A percentile compares a stretch with the other conserved stretches of the same genome.
phyloP scores from a whole-genome alignment of 1,140 invertebrate species.

The Acromyrmex charruanus region DNA sequence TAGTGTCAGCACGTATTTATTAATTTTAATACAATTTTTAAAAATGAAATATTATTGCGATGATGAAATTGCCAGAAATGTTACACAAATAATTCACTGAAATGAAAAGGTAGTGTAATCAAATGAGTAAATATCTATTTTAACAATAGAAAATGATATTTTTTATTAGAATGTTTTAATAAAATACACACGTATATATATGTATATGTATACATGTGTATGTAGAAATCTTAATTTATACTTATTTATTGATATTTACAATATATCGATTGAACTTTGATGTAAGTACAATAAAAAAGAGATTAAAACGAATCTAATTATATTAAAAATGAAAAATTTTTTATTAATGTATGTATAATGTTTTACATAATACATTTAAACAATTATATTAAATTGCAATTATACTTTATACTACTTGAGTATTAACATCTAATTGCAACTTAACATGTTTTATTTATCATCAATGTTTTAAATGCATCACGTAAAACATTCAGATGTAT shows the following conservation, averaged over 20 bases:
- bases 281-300: not conserved
- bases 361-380: not conserved
- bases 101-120: not conserved
- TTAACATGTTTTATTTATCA: not conserved
- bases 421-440: not conserved
- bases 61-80: not conserved
- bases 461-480: not conserved
- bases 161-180: too few species aligned
- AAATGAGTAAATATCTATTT: too few species aligned
- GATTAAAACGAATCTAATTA: too few species aligned
- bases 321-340: not conserved
- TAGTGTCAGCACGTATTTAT: slow-evolving; percentile 53
- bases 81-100: not conserved
- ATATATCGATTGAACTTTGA: not conserved
- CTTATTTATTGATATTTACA: not conserved
- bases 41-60: not conserved
- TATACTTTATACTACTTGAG: not conserved
- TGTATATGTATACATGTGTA: too few species aligned
- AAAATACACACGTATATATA: too few species aligned
- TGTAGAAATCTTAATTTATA: too few species aligned
- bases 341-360: not conserved
- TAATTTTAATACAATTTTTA: slow-evolving; percentile 79
- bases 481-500: not conserved
- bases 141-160: too few species aligned
- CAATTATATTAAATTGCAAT: not conserved